These are phyloP conservation scores for Batillaria attramentaria DNA, from an alignment of 1,140 invertebrate species.

Conservation along the genomic window DNA sequence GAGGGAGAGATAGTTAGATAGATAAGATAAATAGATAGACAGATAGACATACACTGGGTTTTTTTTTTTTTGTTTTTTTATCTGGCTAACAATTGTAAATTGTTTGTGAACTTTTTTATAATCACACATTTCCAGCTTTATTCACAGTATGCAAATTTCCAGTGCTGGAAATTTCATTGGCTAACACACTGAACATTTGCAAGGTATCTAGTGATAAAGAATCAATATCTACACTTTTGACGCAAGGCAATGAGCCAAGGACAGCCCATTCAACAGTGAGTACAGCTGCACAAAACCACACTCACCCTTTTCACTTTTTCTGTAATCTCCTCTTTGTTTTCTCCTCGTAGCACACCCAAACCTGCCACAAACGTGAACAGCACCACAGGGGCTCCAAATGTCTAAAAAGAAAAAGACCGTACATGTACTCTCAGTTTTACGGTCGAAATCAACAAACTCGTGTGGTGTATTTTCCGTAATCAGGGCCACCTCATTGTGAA, in stretches of 20 bases:
- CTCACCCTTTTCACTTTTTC: conserved; percentile 30
- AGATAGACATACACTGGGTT: no score
- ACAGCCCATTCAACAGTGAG: not conserved
- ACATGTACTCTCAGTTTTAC: not conserved
- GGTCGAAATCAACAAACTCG: no score
- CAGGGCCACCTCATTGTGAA: no score
- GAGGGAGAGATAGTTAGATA: no score
- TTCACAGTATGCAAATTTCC: no score
- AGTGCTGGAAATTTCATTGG: not conserved
- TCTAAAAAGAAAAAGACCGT: conserved; percentile 28
- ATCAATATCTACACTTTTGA: not conserved
- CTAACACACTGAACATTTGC: not conserved
- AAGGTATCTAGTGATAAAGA: not conserved
- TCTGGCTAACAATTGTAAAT: no score
- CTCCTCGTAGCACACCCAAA: conserved; percentile 33
- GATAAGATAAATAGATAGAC: no score
- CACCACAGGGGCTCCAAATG: conserved; percentile 28
- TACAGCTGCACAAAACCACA: no score
- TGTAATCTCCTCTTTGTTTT: conserved; percentile 26
- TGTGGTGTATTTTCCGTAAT: no score
- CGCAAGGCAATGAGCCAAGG: not conserved
- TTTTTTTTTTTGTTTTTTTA: no score
- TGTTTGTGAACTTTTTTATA: no score
- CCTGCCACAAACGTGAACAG: conserved; percentile 33
- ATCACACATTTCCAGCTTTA: no score